Percentiles rank a stretch among this genome's conserved stretches.
Evolutionary conservation across 2,888 invertebrate species (phyloP).

Genomic region (Zaprionus bogoriensis): DNA sequence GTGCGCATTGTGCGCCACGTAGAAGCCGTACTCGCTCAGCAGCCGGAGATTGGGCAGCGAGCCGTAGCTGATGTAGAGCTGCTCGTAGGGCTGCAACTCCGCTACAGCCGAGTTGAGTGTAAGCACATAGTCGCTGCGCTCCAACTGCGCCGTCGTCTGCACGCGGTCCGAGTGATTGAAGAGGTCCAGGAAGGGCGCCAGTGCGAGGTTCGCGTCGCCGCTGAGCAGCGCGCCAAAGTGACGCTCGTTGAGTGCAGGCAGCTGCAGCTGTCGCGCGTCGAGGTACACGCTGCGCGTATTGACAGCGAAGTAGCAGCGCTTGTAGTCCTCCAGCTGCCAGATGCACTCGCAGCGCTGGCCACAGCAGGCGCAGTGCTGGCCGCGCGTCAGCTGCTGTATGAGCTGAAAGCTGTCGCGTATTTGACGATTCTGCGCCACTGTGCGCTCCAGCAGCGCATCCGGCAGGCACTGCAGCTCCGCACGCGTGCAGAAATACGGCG

Average conservation of each 20-base stretch:
- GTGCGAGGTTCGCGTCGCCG: conserved; percentile 87
- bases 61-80: conserved; percentile 96
- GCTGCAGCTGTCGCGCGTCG: conserved; percentile 84
- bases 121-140: conserved; percentile 58
- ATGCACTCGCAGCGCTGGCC: conserved; percentile 83
- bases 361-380: conserved; percentile 79
- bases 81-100: conserved; percentile 85
- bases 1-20: conserved; percentile 86
- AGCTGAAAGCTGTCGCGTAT: conserved; percentile 79
- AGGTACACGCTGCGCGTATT: conserved; percentile 93
- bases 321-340: conserved; percentile 85
- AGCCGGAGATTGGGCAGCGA: conserved; percentile 90
- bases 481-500: conserved; percentile 87
- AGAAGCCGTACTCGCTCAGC: conserved; percentile 95
- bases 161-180: conserved; percentile 91
- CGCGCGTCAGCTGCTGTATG: conserved; percentile 45
- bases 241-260: conserved; percentile 81
- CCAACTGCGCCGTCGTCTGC: conserved; percentile 83
- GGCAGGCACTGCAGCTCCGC: conserved; percentile 85
- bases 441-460: conserved; percentile 84
- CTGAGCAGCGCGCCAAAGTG: conserved; percentile 81
- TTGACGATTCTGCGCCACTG: conserved; percentile 84
- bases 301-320: conserved; percentile 92
- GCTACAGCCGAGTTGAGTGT: conserved; percentile 40
- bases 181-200: conserved; percentile 95